Percentiles rank a stretch among this genome's conserved stretches.
Evolutionary conservation across 2,797 vertebrate genomes (phyloP).

Genomic region (Alosa sapidissima): DNA sequence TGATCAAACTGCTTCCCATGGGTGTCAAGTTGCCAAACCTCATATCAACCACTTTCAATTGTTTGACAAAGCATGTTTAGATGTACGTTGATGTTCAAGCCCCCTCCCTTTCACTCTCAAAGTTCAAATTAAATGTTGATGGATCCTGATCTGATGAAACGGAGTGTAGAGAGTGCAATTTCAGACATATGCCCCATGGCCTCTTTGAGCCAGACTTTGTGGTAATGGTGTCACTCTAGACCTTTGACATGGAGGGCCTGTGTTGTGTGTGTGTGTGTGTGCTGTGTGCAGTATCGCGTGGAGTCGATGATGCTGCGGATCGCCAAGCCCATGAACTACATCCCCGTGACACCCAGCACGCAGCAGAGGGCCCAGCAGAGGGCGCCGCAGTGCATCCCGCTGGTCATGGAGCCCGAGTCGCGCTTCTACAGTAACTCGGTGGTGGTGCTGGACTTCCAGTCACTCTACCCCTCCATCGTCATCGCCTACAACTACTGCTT

Average conservation of each 20-base stretch:
- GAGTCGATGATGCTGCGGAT: constrained; percentile 98
- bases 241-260: neutral
- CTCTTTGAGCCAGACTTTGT: neutral
- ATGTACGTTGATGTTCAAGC: neutral
- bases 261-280: neutral
- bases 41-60: neutral
- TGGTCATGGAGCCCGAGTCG: constrained; percentile 97
- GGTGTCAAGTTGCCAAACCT: neutral
- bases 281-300: constrained; percentile 86
- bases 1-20: neutral
- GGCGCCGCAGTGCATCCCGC: constrained; percentile 87
- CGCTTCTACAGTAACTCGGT: constrained; percentile 98
- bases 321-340: constrained; percentile 96
- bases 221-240: neutral
- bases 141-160: neutral
- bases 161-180: neutral
- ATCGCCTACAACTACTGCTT: constrained; percentile 99
- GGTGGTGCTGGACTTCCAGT: constrained; percentile 95
- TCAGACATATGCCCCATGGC: neutral
- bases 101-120: neutral
- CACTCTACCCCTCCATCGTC: constrained; percentile 93
- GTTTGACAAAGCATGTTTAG: neutral
- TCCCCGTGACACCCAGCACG: constrained; percentile 86
- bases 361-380: constrained; percentile 95
- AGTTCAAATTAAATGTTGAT: neutral